A percentile compares a stretch with the other conserved stretches of the same genome.
These are phyloP conservation scores for Sebastes cheni DNA, from an alignment of 2,797 vertebrate genomes.

Conservation along the genomic window DNA sequence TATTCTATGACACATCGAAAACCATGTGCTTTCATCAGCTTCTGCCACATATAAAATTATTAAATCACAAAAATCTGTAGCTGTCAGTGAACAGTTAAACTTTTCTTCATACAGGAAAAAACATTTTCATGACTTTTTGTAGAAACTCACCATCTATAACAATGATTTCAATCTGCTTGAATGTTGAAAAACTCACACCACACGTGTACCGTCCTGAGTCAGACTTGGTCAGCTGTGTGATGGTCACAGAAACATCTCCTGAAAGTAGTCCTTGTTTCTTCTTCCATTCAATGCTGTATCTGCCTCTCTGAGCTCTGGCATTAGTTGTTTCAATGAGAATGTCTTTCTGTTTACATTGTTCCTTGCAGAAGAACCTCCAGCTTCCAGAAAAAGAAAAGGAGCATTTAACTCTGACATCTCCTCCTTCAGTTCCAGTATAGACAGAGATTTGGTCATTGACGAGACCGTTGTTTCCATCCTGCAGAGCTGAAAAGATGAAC, in stretches of 20 bases:
- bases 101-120: background rate
- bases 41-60: accelerated
- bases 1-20: no score
- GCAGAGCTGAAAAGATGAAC: conserved; percentile 7
- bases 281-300: background rate
- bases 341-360: accelerated
- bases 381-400: accelerated
- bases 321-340: background rate
- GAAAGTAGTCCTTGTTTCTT: accelerated
- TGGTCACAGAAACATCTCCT: background rate
- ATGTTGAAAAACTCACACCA: accelerated
- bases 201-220: conserved; percentile 25
- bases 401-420: accelerated
- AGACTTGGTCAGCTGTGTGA: background rate
- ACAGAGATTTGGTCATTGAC: accelerated
- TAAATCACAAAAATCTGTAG: accelerated
- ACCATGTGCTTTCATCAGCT: no score
- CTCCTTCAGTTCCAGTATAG: background rate
- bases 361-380: background rate
- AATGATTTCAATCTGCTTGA: background rate
- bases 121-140: background rate
- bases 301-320: background rate
- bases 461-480: background rate
- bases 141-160: conserved; percentile 37
- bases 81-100: no score